Evolutionary conservation across 2,888 invertebrate genomes (phyloP).

Genomic region (Tipula confusa): DNA sequence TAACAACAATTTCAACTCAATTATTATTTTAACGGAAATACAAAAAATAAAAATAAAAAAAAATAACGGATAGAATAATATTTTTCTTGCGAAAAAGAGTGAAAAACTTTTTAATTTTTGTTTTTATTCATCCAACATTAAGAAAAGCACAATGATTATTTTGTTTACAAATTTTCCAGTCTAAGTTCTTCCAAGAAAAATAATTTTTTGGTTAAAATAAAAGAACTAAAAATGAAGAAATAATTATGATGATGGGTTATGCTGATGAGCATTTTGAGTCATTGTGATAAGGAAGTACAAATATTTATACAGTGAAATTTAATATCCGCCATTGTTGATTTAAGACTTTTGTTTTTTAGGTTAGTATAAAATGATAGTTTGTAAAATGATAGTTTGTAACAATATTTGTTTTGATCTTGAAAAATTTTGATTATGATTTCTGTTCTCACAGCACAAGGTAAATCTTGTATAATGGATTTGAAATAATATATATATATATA

Average conservation of each 20-base stretch:
- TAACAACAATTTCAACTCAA: conserved; percentile 20
- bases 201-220: background rate
- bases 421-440: too few relatives aligned
- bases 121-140: background rate
- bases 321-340: too few relatives aligned
- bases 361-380: too few relatives aligned
- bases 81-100: background rate
- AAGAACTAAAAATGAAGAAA: background rate
- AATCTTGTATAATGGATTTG: too few relatives aligned
- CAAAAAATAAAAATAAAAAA: background rate
- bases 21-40: background rate
- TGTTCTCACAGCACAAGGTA: too few relatives aligned
- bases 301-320: too few relatives aligned
- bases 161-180: background rate
- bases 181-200: background rate
- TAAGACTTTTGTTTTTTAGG: too few relatives aligned
- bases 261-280: background rate
- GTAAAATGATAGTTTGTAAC: too few relatives aligned
- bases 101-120: background rate
- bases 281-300: too few relatives aligned
- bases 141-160: background rate
- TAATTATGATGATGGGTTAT: background rate
- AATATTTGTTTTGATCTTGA: too few relatives aligned
- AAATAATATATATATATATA: too few relatives aligned
- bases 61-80: background rate